Conservation (phyloP, 2,113 vertebrate species). For the Egretta garzetta region DNA sequence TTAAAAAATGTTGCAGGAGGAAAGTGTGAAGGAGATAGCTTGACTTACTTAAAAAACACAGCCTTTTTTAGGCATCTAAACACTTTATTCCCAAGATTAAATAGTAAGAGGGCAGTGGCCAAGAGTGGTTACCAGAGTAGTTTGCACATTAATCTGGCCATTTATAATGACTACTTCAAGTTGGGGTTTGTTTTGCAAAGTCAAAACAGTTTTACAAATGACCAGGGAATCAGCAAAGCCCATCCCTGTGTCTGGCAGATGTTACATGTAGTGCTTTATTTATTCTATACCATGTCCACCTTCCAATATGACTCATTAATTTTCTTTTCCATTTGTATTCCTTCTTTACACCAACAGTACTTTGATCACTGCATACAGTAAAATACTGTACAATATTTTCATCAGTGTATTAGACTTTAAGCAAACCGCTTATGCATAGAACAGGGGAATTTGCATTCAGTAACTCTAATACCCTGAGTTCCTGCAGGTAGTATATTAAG, state of each 20-base stretch:
- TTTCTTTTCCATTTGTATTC: not conserved
- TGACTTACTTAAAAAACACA: not conserved
- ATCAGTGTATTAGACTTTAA: not conserved
- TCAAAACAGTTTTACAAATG: not conserved
- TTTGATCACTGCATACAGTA: not conserved
- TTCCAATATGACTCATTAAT: not conserved
- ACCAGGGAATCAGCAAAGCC: not conserved
- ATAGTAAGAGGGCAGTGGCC: not conserved
- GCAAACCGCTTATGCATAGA: not conserved
- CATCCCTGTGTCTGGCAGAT: not conserved
- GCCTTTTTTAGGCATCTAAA: not conserved
- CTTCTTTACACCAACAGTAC: not conserved
- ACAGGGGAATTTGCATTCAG: not conserved
- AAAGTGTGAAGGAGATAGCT: not conserved
- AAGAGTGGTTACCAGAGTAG: not conserved
- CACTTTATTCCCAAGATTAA: not conserved
- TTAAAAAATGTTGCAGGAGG: not conserved
- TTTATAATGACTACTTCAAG: not conserved
- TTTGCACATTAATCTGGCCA: not conserved
- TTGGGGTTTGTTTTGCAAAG: not conserved
- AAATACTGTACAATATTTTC: not conserved
- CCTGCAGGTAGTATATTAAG: not conserved
- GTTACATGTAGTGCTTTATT: not conserved
- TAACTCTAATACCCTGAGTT: not conserved
- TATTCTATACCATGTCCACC: not conserved